Evolutionary conservation across 2,888 invertebrate genomes (phyloP).

Genomic region (Cryptophagus acutangulus): DNA sequence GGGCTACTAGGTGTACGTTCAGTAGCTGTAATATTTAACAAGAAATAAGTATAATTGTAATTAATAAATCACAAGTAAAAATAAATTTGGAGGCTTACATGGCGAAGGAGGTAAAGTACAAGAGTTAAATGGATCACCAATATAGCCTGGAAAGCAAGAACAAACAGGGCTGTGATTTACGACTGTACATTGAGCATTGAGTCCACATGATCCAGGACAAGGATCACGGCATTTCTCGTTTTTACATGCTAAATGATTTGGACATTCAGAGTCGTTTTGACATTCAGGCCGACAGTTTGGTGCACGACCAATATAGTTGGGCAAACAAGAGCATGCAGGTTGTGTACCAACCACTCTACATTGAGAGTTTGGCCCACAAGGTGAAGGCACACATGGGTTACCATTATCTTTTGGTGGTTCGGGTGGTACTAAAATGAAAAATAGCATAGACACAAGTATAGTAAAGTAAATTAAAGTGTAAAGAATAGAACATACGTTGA

Average conservation of each 20-base stretch:
- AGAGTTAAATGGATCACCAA: slow-evolving; percentile 67
- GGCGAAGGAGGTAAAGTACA: slow-evolving; percentile 47
- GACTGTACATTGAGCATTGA: slow-evolving; percentile 76
- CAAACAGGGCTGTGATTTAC: slow-evolving; percentile 78
- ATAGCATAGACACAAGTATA: slow-evolving; percentile 14
- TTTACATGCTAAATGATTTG: slow-evolving; percentile 73
- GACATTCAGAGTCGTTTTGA: slow-evolving; percentile 73
- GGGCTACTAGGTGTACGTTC: slow-evolving; percentile 67
- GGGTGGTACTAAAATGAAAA: slow-evolving; percentile 44
- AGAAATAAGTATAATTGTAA: slow-evolving; percentile 18
- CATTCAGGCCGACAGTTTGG: slow-evolving; percentile 85
- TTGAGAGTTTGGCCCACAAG: slow-evolving; percentile 79
- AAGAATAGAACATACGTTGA: slow-evolving; percentile 33
- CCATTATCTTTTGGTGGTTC: slow-evolving; percentile 45
- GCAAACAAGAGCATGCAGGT: slow-evolving; percentile 79
- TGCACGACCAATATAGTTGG: slow-evolving; percentile 76
- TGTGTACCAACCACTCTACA: slow-evolving; percentile 75
- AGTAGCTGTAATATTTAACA: slow-evolving; percentile 55
- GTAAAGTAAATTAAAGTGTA: slow-evolving; percentile 9
- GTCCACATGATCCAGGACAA: slow-evolving; percentile 74
- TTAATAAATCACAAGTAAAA: slow-evolving; percentile 1
- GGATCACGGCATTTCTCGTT: slow-evolving; percentile 80
- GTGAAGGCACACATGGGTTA: slow-evolving; percentile 75
- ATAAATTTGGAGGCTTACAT: slow-evolving; percentile 39
- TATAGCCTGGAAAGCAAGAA: slow-evolving; percentile 75